Evolutionary conservation across 2,113 vertebrate species (phyloP), one percentile per base, ranked within the genome.

Genomic region (Himantopus leucocephalus): DNA sequence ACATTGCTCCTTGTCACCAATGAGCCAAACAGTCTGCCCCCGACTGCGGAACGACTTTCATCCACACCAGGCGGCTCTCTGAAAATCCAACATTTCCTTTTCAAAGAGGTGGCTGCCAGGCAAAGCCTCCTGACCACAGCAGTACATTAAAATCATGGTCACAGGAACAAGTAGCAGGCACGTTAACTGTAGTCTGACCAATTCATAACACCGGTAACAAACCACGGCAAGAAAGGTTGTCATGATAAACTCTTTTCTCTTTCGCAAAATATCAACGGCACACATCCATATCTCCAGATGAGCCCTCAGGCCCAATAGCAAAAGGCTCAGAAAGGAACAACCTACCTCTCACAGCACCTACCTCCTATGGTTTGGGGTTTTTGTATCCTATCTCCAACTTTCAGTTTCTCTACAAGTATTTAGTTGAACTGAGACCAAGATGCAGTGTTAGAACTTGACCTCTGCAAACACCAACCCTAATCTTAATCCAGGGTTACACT

Each of bases 61-160:
- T 63, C 63, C 1, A 2, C 27, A n/a, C 9, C 17, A 84, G 21
- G 29, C 1, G 0, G 45, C 12, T 53, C 71, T 47, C 50, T 72
- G 37, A 63, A 94, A 91, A 94, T 15, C 22, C 37, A 66, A 4
- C 9, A 30, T 39, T 21, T 71, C 12, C 22, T 83, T 77, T 90
- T 50, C 60, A 75, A 62, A 85, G 60, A 67, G 20, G 22, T 18
- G 5, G 27, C 43, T 73, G 22, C 32, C 55, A 94, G 37, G 41
- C 58, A 62, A 41, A 41, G 21, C 26, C 43, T 71, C n/a, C 60
- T 78, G 43, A 47, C 48, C 58, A 75, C 6, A 60, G 53, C 43
- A 68, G 32, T 11, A 22, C 58, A 17, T 56, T 68, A 27, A 67
- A 60, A 53, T 26, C 29, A 15, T 4, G 5, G 29, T 14, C n/a